Base-by-base conservation (phyloP, 2,888 invertebrate species). In the Kryphioiulus occultus region DNA sequence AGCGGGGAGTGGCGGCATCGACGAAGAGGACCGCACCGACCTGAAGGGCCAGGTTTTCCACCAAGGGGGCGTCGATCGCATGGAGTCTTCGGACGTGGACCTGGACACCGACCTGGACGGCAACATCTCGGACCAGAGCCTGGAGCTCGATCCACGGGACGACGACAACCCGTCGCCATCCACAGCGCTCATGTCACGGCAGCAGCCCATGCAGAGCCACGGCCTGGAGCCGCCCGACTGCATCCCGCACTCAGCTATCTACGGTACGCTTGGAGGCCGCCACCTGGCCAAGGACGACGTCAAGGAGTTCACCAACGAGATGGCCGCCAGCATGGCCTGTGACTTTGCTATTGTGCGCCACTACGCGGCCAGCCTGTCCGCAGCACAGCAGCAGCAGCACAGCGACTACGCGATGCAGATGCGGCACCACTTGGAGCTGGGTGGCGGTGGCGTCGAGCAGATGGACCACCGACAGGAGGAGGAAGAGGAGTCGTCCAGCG, bases 61-160 rank as follows among this genome's bases (percentile, higher is more conserved):
- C 9, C 59, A 59, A 5, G n/a, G n/a, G n/a, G 59, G n/a, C 59
- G 59, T 59, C n/a, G 59, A 59, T 7, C 59, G 59, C 5, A 59
- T 59, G 59, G 59, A 59, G 7, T 84, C 87, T n/a, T 87, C 87
- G 26, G 87, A 87, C 30, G 87, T 87, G 1, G 87, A 87, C 12
- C 47, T 87, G 22, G 87, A 87, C 44, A 85, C 39, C 30, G 87
- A 87, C 19, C 22, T 87, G 39, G 87, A 87, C 22, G 85, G 85
- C 19, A 53, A 84, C 26, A 26, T 87, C 19, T 84, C 85, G n/a
- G 85, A 87, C n/a, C 87, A 59, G 10, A 87, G 87, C 78, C 59
- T 87, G 22, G 87, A 87, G 0, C 44, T 87, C 12, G 39, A 87
- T 10, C 87, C 26, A 10, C 15, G 39, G 19, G 82, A 87, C n/a